Evolutionary conservation across 2,797 vertebrate genomes (phyloP).

Genomic region (Myotis pilosus): DNA sequence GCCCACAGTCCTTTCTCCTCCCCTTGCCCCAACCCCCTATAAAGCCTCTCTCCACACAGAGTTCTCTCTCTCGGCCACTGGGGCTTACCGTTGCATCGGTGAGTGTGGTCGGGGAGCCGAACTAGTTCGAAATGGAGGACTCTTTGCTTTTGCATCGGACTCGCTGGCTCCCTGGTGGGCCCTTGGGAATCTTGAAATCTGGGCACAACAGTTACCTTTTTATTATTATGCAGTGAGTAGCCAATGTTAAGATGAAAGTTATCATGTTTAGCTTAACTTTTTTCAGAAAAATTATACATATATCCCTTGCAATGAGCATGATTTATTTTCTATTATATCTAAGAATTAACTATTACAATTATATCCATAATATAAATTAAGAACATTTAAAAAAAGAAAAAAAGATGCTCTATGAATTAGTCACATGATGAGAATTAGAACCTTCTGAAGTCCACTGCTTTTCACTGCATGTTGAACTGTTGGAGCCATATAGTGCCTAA

Average conservation of each 20-base stretch:
- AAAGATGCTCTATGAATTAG: no score
- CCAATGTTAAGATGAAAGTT: not conserved
- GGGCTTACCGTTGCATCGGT: no score
- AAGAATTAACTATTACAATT: constrained; percentile 34
- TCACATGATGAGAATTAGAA: not conserved
- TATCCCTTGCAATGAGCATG: not conserved
- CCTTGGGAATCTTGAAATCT: no score
- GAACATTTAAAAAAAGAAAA: no score
- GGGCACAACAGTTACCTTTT: not conserved
- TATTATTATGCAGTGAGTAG: not conserved
- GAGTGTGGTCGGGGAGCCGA: no score
- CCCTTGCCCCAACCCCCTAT: no score
- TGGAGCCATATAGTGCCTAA: not conserved
- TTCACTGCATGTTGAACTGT: not conserved
- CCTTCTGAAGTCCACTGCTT: not conserved
- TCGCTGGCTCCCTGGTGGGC: no score
- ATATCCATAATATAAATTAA: not conserved
- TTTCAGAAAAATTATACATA: not conserved
- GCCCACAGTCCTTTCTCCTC: no score
- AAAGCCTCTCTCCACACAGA: no score
- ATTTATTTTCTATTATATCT: not conserved
- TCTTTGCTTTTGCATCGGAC: no score
- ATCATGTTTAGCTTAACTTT: not conserved
- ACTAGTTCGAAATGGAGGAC: no score
- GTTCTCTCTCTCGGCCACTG: no score